Conservation (phyloP, 2,888 invertebrate species). For the Spilosoma lubricipeda region DNA sequence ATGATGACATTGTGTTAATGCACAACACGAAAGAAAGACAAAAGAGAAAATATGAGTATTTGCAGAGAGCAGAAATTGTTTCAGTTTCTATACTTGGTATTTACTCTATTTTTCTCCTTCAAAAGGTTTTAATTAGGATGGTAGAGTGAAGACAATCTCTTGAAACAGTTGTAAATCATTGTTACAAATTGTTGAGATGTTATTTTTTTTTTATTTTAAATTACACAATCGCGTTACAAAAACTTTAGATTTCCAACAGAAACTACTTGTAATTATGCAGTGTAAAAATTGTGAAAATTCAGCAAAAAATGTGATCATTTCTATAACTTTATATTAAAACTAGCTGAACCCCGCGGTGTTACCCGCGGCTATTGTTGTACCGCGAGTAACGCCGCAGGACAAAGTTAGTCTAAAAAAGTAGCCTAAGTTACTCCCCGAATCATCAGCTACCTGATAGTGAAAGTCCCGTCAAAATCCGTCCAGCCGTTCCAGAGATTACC, state of each 20-base stretch:
- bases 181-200: not conserved
- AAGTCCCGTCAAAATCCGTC: too few species aligned
- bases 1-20: too few species aligned
- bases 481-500: too few species aligned
- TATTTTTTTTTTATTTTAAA: not conserved
- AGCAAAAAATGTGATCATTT: not conserved
- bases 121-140: not conserved
- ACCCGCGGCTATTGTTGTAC: too few species aligned
- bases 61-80: not conserved
- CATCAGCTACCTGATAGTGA: too few species aligned
- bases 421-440: too few species aligned
- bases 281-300: too few species aligned
- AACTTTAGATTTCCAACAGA: not conserved
- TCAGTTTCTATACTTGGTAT: not conserved
- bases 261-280: not conserved
- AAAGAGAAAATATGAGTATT: not conserved
- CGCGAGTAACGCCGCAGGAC: too few species aligned
- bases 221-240: not conserved
- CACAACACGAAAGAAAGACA: too few species aligned
- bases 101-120: not conserved
- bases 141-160: not conserved
- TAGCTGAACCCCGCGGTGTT: too few species aligned
- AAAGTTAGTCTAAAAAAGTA: too few species aligned
- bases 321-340: too few species aligned
- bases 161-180: not conserved